Evolutionary conservation across 2,113 vertebrate genomes (phyloP), one percentile per base, ranked within the genome.

Genomic region (Pelodiscus sinensis): DNA sequence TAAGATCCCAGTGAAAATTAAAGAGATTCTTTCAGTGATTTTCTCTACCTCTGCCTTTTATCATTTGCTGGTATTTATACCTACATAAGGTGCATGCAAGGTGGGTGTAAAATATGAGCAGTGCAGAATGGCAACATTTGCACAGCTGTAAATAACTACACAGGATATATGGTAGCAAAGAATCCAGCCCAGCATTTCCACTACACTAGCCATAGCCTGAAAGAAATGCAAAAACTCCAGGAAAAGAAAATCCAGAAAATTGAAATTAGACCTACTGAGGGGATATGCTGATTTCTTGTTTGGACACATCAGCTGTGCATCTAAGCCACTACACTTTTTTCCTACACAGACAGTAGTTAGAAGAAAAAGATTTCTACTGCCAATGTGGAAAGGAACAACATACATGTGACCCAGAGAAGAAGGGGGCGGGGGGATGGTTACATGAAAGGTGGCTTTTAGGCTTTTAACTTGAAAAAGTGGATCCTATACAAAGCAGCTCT

Each of bases 151-250:
- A 79, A n/a, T 19, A 14, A 14, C 44, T 31, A 77, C 1, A 1
- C 38, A 0, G 0, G 8, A 8, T 8, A 71, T 35, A 57, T 57
- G 1, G 0, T 5, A 55, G 79, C 4, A 0, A 0, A 7, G 8
- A 7, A 79, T 54, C 18, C 29, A 82, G 60, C 13, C 2, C 60
- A 52, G 14, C 3, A 7, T 10, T 84, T 91, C 29, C n/a, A 78
- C 78, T 86, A n/a, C 22, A 84, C 54, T 1, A 94, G 18, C 31
- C 57, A 60, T 13, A 90, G 73, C 0, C 2, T 24, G 73, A 68
- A 19, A 18, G 18, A 11, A 29, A 29, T 62, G 52, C 65, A 92
- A 87, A 18, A 83, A 81, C 82, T 56, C 5, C 21, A 5, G 52
- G n/a, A 79, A 82, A 91, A 82, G 44, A 56, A 78, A 84, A 25